Base-by-base conservation (phyloP, 2,797 vertebrate species). In the Heterohyrax brucei region DNA sequence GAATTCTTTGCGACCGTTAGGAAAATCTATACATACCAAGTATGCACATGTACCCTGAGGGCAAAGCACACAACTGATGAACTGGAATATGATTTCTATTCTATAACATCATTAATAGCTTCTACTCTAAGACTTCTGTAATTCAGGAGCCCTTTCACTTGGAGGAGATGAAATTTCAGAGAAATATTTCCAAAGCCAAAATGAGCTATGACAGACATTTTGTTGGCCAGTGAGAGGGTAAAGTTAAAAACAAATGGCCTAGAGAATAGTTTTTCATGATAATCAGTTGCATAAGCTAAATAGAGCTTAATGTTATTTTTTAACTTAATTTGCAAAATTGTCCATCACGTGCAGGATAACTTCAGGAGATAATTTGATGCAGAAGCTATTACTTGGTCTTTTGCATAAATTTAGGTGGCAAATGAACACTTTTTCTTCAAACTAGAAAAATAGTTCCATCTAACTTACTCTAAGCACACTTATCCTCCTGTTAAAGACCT, bases 391-490 rank as follows among this genome's bases (percentile, higher is more conserved):
- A 88, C 94, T 97, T 97, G 18, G 6, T 98, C 91, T 96, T 98
- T 97, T 91, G 97, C 97, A 97, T 97, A 96, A 96, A 95, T 86
- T 97, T 97, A 97, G 93, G 97, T 78, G 96, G 90, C 93, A 98
- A 98, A 98, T 98, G 98, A 98, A 97, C 93, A 76, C 46, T 96
- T 98, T 97, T 94, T 98, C 95, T 97, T 98, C 92, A 97, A 94
- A 94, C 94, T 94, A 97, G 91, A 97, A 95, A 98, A 98, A 93
- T 1, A 0, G 95, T 97, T 94, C 93, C 90, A 97, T 96, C 92
- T 91, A 98, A 95, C 73, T 96, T 97, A 89, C 97, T 97, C 94
- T 95, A 53, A 89, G 97, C 95, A 98, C 94, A 96, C 98, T 98
- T 75, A 98, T 97, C 96, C 97, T 97, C 96, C 96, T 98, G 96